A percentile compares a stretch with the other conserved stretches of the same genome.
These are phyloP conservation scores for Sorex araneus DNA, from an alignment of 2,113 vertebrate genomes.

Conservation along the genomic window DNA sequence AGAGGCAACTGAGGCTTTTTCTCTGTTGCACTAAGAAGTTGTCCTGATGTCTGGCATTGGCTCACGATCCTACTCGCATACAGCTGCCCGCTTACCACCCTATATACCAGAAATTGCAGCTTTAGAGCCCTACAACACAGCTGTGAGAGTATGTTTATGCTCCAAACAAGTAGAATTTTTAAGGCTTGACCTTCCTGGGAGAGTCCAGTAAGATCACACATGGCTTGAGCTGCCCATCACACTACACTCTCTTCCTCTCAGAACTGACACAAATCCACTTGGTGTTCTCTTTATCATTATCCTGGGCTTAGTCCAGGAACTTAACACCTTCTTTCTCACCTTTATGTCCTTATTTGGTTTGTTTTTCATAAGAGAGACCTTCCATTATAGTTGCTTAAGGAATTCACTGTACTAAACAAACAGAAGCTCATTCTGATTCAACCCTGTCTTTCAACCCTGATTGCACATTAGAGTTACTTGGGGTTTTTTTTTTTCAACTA, in stretches of 20 bases:
- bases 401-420: constrained; percentile 49
- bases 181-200: background rate
- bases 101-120: constrained; percentile 6
- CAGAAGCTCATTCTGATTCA: constrained; percentile 53
- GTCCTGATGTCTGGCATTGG: constrained; percentile 4
- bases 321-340: background rate
- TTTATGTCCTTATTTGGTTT: constrained; percentile 44
- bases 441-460: background rate
- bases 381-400: constrained; percentile 44
- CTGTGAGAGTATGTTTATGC: constrained; percentile 35
- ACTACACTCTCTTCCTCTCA: too few species aligned
- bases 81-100: background rate
- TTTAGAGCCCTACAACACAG: constrained; percentile 12
- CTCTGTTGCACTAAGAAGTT: background rate
- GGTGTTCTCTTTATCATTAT: background rate
- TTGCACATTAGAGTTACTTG: background rate
- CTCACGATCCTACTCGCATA: background rate
- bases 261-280: background rate
- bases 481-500: background rate
- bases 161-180: background rate
- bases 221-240: background rate
- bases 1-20: background rate
- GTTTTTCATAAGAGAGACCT: constrained; percentile 8
- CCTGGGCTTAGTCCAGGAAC: background rate
- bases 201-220: background rate